phyloP scores from a whole-genome alignment of 2,888 invertebrate genomes.

The Drosophila percnosoma region DNA sequence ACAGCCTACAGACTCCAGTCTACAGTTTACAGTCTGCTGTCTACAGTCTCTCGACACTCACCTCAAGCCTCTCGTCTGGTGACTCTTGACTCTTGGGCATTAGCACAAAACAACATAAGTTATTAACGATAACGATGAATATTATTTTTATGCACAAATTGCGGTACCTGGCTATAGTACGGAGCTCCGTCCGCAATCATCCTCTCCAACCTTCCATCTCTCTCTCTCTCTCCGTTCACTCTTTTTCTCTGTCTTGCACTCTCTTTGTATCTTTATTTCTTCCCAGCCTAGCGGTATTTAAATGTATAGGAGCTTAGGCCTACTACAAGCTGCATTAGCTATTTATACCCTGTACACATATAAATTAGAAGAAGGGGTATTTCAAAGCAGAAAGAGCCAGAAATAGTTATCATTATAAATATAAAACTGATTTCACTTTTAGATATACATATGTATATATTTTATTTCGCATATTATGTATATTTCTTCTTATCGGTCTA shows the following conservation, averaged over 20 bases:
- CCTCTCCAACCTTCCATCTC: not conserved
- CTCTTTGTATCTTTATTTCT: not conserved
- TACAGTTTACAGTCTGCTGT: conserved; percentile 8
- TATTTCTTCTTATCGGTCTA: not conserved
- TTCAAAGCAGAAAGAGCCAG: not conserved
- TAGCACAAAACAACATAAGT: conserved; percentile 80
- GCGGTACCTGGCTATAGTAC: conserved; percentile 46
- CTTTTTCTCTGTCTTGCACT: not conserved
- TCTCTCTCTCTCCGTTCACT: not conserved
- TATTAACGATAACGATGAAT: conserved; percentile 82
- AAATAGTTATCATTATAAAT: too few relatives aligned
- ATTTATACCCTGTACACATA: conserved; percentile 21
- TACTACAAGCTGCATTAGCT: conserved; percentile 26
- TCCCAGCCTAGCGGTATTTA: conserved; percentile 50
- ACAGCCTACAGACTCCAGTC: not conserved
- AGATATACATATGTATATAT: not conserved
- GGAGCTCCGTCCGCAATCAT: conserved; percentile 29
- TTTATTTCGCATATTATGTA: not conserved
- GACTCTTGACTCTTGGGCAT: conserved; percentile 46
- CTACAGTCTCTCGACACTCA: conserved; percentile 3
- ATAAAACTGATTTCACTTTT: not conserved
- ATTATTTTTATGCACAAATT: conserved; percentile 79
- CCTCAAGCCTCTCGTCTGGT: conserved; percentile 5
- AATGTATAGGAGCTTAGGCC: conserved; percentile 53
- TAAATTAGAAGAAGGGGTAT: not conserved